These are phyloP conservation scores for Tetraneura akinire DNA, from an alignment of 1,140 invertebrate species.

Conservation along the genomic window DNA sequence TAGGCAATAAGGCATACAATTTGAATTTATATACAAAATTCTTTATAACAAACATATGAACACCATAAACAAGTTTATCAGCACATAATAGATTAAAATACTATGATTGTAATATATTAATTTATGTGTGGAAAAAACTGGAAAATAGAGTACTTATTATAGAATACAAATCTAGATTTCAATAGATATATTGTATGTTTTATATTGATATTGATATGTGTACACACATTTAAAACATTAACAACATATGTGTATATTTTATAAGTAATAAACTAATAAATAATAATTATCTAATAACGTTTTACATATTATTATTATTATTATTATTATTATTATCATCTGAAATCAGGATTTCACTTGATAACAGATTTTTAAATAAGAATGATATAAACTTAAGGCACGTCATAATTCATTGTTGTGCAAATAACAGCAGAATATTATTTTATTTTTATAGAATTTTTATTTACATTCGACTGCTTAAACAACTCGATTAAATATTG, in stretches of 20 bases:
- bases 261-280: no score
- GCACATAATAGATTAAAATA: neutral
- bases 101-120: neutral
- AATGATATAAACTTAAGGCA: neutral
- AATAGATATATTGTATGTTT: no score
- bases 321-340: no score
- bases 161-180: neutral
- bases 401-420: neutral
- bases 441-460: constrained; percentile 6
- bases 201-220: no score
- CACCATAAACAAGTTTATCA: constrained; percentile 10
- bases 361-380: neutral
- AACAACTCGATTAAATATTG: neutral
- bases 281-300: neutral
- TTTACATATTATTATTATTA: neutral
- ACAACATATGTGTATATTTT: no score
- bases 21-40: neutral
- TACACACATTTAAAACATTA: no score
- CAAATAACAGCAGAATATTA: neutral
- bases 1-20: no score
- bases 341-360: neutral
- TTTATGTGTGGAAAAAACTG: neutral
- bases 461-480: neutral
- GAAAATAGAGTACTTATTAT: neutral
- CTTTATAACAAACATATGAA: neutral